Conservation (phyloP, 2,113 vertebrate genomes). For the Petroica traversi region DNA sequence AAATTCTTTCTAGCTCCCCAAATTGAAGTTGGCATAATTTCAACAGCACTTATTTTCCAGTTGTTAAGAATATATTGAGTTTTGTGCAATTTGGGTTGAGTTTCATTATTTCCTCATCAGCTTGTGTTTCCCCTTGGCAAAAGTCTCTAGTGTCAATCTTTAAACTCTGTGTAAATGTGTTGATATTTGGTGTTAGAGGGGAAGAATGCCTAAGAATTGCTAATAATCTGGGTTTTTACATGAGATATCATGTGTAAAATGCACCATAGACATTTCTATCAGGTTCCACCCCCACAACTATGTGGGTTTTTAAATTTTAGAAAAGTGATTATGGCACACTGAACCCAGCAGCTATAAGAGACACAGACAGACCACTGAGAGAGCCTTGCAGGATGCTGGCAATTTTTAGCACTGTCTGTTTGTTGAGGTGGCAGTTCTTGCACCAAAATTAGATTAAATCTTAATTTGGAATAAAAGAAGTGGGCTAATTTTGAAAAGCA, state of each 20-base stretch:
- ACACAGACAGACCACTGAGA: background rate
- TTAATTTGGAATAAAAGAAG: conserved; percentile 38
- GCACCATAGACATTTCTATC: background rate
- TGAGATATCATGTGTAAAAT: background rate
- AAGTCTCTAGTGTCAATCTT: background rate
- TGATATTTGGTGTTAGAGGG: background rate
- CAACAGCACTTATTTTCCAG: background rate
- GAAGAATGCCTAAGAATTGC: background rate
- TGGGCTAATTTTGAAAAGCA: conserved; percentile 32
- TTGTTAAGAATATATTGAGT: background rate
- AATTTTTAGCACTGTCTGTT: background rate
- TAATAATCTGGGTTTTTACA: background rate
- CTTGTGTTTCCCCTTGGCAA: background rate
- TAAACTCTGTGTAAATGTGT: background rate
- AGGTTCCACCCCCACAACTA: background rate
- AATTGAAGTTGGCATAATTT: background rate
- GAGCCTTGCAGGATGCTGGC: background rate
- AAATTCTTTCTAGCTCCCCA: background rate
- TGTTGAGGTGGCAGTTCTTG: conserved; percentile 25
- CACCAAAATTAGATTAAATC: conserved; percentile 36
- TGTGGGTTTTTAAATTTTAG: background rate
- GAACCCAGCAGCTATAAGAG: background rate
- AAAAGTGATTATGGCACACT: background rate
- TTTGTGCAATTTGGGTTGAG: background rate
- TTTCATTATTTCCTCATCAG: background rate